These are phyloP conservation scores for Ichneumon xanthorius DNA, from an alignment of 2,888 invertebrate genomes.

Conservation along the genomic window DNA sequence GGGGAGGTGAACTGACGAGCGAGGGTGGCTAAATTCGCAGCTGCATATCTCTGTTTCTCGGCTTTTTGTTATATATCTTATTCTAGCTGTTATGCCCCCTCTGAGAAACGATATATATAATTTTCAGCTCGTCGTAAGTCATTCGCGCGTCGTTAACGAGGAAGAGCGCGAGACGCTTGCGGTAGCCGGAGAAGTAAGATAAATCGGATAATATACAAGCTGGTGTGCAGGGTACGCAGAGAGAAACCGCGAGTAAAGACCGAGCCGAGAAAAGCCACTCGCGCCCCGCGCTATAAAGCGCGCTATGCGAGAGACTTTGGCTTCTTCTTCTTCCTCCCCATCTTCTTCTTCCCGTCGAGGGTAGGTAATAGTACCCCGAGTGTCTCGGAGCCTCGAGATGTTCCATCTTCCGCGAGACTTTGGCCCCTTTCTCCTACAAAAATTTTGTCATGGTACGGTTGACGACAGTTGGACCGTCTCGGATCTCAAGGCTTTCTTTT, in stretches of 20 bases:
- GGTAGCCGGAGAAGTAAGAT: conserved; percentile 67
- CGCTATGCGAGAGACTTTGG: conserved; percentile 49
- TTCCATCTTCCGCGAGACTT: conserved; percentile 28
- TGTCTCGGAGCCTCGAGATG: conserved; percentile 32
- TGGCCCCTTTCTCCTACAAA: conserved; percentile 2
- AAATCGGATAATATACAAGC: conserved; percentile 64
- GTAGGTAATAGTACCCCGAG: conserved; percentile 35
- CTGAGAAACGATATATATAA: conserved; percentile 52
- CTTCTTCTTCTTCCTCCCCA: conserved; percentile 37
- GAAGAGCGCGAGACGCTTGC: conserved; percentile 66
- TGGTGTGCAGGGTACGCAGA: neutral
- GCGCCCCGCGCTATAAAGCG: conserved; percentile 50
- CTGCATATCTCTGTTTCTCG: conserved; percentile 46
- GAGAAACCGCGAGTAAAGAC: conserved; percentile 29
- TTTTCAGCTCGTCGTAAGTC: conserved; percentile 68
- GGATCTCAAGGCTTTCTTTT: neutral
- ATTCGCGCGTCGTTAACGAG: conserved; percentile 74
- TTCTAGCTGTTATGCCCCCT: conserved; percentile 35
- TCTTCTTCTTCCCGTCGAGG: conserved; percentile 25
- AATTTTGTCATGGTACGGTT: conserved; percentile 21
- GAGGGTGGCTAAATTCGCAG: conserved; percentile 66
- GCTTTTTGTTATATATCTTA: conserved; percentile 40
- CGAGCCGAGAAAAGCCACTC: conserved; percentile 59
- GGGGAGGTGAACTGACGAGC: conserved; percentile 12
- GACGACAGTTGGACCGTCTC: conserved; percentile 3